These are phyloP conservation scores for Sternotherus odoratus DNA, from an alignment of 2,797 vertebrate species.

Conservation along the genomic window DNA sequence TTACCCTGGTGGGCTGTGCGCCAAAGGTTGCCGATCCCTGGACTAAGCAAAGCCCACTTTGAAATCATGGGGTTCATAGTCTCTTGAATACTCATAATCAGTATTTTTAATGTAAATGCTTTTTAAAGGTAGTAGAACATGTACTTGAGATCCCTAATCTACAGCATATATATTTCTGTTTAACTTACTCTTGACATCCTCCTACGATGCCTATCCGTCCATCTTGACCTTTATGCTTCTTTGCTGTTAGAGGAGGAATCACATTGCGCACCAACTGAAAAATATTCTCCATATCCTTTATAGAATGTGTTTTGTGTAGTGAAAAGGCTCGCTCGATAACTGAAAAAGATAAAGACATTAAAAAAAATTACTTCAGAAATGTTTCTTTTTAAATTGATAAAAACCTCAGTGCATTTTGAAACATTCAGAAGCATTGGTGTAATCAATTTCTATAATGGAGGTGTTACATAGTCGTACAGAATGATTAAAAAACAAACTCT, in stretches of 20 bases:
- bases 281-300: constrained; percentile 89
- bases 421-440: not conserved
- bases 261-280: constrained; percentile 89
- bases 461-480: not conserved
- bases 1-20: too few relatives aligned
- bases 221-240: constrained; percentile 97
- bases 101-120: not conserved
- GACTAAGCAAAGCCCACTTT: not conserved
- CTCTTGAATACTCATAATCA: not conserved
- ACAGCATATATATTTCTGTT: not conserved
- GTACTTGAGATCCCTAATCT: not conserved
- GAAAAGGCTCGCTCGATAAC: constrained; percentile 89
- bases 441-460: not conserved
- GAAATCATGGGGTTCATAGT: not conserved
- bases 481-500: not conserved
- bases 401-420: constrained; percentile 15
- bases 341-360: constrained; percentile 75
- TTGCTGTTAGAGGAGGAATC: constrained; percentile 88
- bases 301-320: constrained; percentile 78
- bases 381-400: not conserved
- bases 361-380: constrained; percentile 32
- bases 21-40: too few relatives aligned
- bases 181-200: constrained; percentile 95
- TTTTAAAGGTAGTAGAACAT: not conserved
- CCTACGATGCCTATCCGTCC: constrained; percentile 95